These are phyloP conservation scores for Caranx melampygus DNA, from an alignment of 2,113 vertebrate genomes.

Conservation along the genomic window DNA sequence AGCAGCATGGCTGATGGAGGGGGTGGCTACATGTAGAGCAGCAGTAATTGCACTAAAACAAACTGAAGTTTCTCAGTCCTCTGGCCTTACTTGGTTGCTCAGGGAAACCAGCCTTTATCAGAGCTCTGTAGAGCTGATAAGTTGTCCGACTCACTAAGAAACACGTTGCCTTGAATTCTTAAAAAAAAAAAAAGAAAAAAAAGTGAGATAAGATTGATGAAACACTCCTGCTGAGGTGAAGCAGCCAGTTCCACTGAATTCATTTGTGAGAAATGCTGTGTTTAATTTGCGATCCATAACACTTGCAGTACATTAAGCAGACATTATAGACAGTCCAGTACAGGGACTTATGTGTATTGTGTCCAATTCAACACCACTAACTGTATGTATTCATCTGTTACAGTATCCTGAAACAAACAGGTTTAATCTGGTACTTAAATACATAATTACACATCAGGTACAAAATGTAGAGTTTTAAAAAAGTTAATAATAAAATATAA, in stretches of 20 bases:
- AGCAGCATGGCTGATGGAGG: background rate
- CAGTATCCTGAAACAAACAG: conserved; percentile 49
- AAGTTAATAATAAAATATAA: conserved; percentile 81
- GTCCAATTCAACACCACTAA: conserved; percentile 38
- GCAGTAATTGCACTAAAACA: background rate
- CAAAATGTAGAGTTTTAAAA: conserved; percentile 79
- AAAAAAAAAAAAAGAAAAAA: background rate
- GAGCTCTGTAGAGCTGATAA: background rate
- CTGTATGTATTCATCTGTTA: conserved; percentile 39
- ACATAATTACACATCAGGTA: conserved; percentile 76
- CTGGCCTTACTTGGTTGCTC: background rate
- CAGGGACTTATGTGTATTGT: conserved; percentile 28
- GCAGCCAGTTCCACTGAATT: background rate
- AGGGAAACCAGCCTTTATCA: background rate
- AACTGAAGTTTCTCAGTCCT: background rate
- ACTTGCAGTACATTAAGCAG: conserved; percentile 62
- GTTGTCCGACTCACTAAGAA: background rate
- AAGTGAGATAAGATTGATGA: background rate
- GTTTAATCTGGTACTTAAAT: conserved; percentile 68
- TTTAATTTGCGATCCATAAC: conserved; percentile 73
- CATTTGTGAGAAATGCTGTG: conserved; percentile 73
- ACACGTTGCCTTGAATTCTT: background rate
- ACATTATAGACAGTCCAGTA: conserved; percentile 55
- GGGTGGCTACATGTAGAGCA: background rate
- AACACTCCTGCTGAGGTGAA: background rate